A percentile compares a stretch with the other conserved stretches of the same genome.
phyloP scores from a whole-genome alignment of 92 coral and sea anemone species.

The Chrysogorgia sp. region DNA sequence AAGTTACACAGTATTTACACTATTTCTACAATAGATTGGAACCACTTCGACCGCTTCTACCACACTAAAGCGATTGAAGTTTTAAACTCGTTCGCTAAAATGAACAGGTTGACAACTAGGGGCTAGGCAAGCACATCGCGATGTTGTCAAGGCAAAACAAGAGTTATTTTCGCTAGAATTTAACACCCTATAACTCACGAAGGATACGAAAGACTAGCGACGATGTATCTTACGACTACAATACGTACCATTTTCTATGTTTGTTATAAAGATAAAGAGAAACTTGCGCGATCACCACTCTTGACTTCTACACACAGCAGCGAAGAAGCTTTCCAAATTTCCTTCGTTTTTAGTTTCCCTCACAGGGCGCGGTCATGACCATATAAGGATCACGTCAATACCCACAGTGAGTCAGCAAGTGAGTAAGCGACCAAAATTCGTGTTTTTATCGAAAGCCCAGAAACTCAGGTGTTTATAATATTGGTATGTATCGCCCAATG shows the following conservation, averaged over 20 bases:
- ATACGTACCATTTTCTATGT: not conserved
- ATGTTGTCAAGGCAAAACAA: too few relatives aligned
- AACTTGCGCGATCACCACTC: not conserved
- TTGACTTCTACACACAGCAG: not conserved
- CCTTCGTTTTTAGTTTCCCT: constrained; percentile 1
- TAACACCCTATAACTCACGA: too few relatives aligned
- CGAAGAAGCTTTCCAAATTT: constrained; percentile 8
- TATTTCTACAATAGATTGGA: too few relatives aligned
- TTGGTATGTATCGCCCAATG: not conserved
- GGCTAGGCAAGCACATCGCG: too few relatives aligned
- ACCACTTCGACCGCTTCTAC: too few relatives aligned
- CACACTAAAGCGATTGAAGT: too few relatives aligned
- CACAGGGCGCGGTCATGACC: constrained; percentile 28
- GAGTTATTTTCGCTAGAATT: too few relatives aligned
- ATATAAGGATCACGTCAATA: constrained; percentile 9
- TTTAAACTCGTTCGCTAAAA: too few relatives aligned
- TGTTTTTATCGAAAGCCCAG: not conserved
- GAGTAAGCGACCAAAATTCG: too few relatives aligned
- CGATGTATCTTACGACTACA: not conserved
- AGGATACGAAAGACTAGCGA: too few relatives aligned
- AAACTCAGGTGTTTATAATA: not conserved
- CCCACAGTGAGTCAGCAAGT: not conserved
- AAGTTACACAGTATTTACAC: too few relatives aligned
- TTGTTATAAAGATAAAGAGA: not conserved
- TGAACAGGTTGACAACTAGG: too few relatives aligned